Evolutionary conservation across 2,888 invertebrate genomes (phyloP), one percentile per base, ranked within the genome.

Genomic region (Rhamnusium bicolor): DNA sequence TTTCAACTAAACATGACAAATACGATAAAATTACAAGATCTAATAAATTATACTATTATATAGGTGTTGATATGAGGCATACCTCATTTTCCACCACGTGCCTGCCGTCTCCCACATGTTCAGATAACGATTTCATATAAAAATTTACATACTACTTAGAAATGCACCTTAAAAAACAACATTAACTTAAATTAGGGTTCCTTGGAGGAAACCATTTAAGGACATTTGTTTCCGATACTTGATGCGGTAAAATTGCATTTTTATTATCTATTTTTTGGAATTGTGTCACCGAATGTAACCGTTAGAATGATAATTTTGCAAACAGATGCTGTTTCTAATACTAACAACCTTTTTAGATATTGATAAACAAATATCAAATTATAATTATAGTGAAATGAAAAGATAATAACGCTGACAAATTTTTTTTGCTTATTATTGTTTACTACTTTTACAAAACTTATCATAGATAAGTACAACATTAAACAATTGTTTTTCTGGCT

Each of bases 41-140:
- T n/a, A 21, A 61, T 61, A 61, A 61, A 61, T 61, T 61, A 46
- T 51, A 19, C 61, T n/a, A n/a, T n/a, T n/a, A 14, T 19, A 61
- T n/a, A n/a, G n/a, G 46, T 47, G 51, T 19, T 47, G 32, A 58
- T 58, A 58, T 21, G 19, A 21, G 18, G 18, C 12, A 19, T 24
- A 46, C 40, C 21, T 21, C 46, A 18, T 61, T 40, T 61, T 61
- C 46, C 46, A 21, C 24, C 19, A 61, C 61, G 61, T 27, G 54
- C 49, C 53, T 69, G 73, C 69, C 77, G 77, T 73, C 60, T 72
- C 65, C 77, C 77, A 77, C 75, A 77, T 77, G 77, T 71, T 70
- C 60, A 46, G 14, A 16, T 18, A 61, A 49, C 49, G 61, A 18
- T 6, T 19, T 40, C 46, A 7, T 2, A 14, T 32, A 19, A 53